Percentiles rank a stretch among this genome's conserved stretches.
phyloP scores from a whole-genome alignment of 2,113 vertebrate species.

The Natator depressus region DNA sequence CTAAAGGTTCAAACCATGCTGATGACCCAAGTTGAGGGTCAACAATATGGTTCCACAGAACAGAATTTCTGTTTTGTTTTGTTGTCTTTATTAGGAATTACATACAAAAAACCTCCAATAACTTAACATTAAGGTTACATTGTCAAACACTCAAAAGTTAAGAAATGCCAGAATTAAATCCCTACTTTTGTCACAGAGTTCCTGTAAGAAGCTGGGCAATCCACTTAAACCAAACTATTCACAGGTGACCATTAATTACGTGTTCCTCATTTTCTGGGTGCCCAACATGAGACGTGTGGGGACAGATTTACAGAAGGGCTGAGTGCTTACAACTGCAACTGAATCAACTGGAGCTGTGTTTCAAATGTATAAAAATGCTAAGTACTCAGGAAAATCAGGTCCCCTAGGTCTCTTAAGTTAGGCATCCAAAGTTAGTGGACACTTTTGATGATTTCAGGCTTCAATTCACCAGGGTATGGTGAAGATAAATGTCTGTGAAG shows the following conservation, averaged over 20 bases:
- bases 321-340: neutral
- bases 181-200: neutral
- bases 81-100: neutral
- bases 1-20: neutral
- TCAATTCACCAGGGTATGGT: neutral
- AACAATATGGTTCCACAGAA: neutral
- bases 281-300: neutral
- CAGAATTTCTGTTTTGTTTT: neutral
- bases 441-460: neutral
- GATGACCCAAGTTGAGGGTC: neutral
- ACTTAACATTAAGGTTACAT: neutral
- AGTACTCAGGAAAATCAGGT: neutral
- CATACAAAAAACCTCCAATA: neutral
- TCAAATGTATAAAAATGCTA: neutral
- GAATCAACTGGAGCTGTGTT: neutral
- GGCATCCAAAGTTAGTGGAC: neutral
- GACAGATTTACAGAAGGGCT: neutral
- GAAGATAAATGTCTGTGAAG: neutral
- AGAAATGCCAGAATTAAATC: neutral
- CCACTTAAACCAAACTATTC: neutral
- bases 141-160: neutral
- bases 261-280: neutral
- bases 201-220: neutral
- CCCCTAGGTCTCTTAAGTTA: neutral
- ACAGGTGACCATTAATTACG: neutral